Conservation (phyloP, 2,888 invertebrate species). For the Augochlorella aurata region DNA sequence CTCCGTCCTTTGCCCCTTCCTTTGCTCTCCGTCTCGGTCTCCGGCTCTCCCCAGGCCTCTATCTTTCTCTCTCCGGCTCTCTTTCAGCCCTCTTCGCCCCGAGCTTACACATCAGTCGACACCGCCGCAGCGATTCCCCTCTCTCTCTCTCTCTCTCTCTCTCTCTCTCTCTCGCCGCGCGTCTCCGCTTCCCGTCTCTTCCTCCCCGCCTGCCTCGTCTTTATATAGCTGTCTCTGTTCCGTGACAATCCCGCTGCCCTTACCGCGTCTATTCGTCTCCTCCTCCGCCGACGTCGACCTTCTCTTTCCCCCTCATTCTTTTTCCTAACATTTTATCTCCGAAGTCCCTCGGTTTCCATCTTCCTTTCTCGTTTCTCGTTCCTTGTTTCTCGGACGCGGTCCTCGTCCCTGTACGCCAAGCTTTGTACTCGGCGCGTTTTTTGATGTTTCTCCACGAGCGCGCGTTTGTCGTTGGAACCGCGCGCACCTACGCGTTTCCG, state of each 20-base stretch:
- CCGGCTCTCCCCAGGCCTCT: slow-evolving; percentile 3
- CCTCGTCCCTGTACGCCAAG: slow-evolving; percentile 54
- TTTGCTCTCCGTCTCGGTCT: slow-evolving; percentile 4
- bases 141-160: slow-evolving; percentile 29
- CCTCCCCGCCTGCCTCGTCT: slow-evolving; percentile 15
- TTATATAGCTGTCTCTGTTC: slow-evolving; percentile 50
- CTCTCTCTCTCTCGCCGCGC: slow-evolving; percentile 51
- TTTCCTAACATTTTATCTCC: slow-evolving; percentile 11
- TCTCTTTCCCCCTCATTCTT: neutral
- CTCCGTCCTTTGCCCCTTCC: slow-evolving; percentile 60
- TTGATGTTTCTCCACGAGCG: slow-evolving; percentile 75
- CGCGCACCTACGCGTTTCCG: slow-evolving; percentile 59
- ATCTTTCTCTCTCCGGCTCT: slow-evolving; percentile 52
- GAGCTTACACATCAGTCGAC: slow-evolving; percentile 40
- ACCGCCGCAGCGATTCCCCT: slow-evolving; percentile 64
- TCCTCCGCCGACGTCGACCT: neutral
- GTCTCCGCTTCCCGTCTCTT: slow-evolving; percentile 61
- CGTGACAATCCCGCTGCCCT: slow-evolving; percentile 53
- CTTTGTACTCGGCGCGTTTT: slow-evolving; percentile 76
- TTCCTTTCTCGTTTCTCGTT: slow-evolving; percentile 25
- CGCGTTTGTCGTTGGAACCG: slow-evolving; percentile 61
- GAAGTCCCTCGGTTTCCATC: slow-evolving; percentile 18
- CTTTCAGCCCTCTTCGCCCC: slow-evolving; percentile 24
- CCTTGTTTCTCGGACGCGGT: slow-evolving; percentile 6
- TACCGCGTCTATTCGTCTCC: slow-evolving; percentile 33